Evolutionary conservation across 2,113 vertebrate genomes (phyloP).

Genomic region (Rhabdomys dilectus): DNA sequence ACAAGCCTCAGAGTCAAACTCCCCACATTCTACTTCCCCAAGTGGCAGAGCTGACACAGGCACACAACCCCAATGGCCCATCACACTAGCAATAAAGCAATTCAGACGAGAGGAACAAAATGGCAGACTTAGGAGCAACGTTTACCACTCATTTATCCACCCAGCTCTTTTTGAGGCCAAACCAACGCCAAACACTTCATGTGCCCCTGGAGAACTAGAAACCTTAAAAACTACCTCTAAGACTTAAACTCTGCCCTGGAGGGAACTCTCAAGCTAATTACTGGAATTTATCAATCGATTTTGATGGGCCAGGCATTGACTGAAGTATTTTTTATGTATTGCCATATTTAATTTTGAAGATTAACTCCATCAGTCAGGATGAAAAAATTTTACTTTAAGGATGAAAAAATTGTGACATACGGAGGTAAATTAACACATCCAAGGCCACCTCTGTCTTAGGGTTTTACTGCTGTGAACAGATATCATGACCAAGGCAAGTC

Average conservation of each 20-base stretch:
- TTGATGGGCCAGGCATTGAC: conserved; percentile 44
- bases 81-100: background rate
- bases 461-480: too few species aligned
- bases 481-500: too few species aligned
- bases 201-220: background rate
- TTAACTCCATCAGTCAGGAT: background rate
- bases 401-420: background rate
- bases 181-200: background rate
- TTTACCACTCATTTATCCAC: background rate
- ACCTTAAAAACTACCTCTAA: conserved; percentile 7
- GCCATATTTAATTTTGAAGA: conserved; percentile 55
- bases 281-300: conserved; percentile 56
- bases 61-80: too few species aligned
- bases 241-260: conserved; percentile 52
- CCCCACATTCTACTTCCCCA: too few species aligned
- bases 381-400: conserved; percentile 38
- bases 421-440: conserved; percentile 17
- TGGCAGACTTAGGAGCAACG: background rate
- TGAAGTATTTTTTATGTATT: conserved; percentile 56
- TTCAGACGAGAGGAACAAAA: background rate
- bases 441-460: conserved; percentile 28
- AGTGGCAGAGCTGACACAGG: too few species aligned
- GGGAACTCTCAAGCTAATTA: conserved; percentile 58
- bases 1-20: too few species aligned
- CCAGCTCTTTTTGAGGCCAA: background rate